Conservation (phyloP, 2,797 vertebrate genomes). For the Lutjanus argentimaculatus region DNA sequence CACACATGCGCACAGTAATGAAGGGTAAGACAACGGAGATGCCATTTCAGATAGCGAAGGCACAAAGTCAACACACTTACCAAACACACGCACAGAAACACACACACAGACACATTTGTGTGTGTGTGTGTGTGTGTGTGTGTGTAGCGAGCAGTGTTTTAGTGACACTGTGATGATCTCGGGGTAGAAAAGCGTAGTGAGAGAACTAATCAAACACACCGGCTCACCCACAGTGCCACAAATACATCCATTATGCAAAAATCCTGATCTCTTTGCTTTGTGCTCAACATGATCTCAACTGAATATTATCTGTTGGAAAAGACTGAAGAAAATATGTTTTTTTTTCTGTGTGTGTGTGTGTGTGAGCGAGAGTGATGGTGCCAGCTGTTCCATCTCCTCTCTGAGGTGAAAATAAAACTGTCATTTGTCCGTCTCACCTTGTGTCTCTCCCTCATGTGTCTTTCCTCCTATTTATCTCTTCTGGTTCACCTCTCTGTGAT, state of each 20-base stretch:
- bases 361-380: conserved; percentile 1
- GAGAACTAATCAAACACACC: conserved; percentile 47
- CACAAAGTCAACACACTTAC: conserved; percentile 50
- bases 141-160: conserved; percentile 15
- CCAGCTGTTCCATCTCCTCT: conserved; percentile 39
- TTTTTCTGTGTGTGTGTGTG: neutral
- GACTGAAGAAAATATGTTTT: neutral
- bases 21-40: conserved; percentile 62
- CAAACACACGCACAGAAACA: conserved; percentile 26
- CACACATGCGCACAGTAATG: conserved; percentile 48
- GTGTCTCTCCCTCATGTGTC: neutral
- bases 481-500: conserved; percentile 4
- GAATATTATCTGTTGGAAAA: conserved; percentile 25
- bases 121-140: neutral
- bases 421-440: conserved; percentile 39
- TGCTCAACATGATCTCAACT: conserved; percentile 21
- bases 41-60: conserved; percentile 66
- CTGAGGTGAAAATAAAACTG: conserved; percentile 53
- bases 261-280: conserved; percentile 28
- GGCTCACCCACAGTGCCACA: conserved; percentile 37
- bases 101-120: neutral
- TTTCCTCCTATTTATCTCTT: conserved; percentile 14
- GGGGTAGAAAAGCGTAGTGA: conserved; percentile 22
- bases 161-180: conserved; percentile 36
- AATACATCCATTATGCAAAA: conserved; percentile 47